These are phyloP conservation scores for Beris morrisii DNA, from an alignment of 2,888 invertebrate genomes.

Conservation along the genomic window DNA sequence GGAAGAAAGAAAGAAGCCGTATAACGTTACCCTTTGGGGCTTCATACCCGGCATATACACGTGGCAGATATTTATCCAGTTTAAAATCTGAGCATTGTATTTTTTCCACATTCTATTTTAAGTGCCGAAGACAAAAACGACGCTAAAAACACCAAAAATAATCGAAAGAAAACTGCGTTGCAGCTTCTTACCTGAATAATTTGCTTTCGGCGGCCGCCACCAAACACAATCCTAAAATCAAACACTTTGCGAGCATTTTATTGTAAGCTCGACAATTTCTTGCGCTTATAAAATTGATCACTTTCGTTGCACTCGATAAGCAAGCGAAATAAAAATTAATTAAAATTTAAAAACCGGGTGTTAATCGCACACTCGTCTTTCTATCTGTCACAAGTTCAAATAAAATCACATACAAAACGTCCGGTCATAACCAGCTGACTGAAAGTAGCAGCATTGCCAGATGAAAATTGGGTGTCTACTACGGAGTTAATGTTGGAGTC, in stretches of 20 bases:
- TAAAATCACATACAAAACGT: background rate
- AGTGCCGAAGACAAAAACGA: background rate
- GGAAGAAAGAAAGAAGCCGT: no score
- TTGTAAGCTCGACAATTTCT: background rate
- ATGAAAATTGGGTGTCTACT: no score
- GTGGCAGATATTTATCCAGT: no score
- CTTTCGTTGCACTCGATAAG: background rate
- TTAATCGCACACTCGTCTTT: background rate
- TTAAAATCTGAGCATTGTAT: no score
- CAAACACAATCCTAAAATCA: background rate
- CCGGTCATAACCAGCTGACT: slow-evolving; percentile 20
- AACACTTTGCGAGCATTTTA: slow-evolving; percentile 4
- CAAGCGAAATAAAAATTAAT: background rate
- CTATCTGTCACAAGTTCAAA: background rate
- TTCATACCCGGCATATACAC: no score
- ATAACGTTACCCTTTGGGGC: no score
- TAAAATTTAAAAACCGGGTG: background rate
- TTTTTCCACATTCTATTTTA: background rate
- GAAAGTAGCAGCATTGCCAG: background rate
- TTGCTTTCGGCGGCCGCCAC: background rate
- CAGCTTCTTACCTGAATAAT: slow-evolving; percentile 11
- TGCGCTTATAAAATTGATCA: background rate
- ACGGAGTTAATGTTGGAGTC: no score
- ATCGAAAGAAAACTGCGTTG: slow-evolving; percentile 12
- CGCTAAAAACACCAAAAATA: background rate